phyloP scores from a whole-genome alignment of 2,113 vertebrate genomes.

The Sinocyclocheilus rhinocerous region DNA sequence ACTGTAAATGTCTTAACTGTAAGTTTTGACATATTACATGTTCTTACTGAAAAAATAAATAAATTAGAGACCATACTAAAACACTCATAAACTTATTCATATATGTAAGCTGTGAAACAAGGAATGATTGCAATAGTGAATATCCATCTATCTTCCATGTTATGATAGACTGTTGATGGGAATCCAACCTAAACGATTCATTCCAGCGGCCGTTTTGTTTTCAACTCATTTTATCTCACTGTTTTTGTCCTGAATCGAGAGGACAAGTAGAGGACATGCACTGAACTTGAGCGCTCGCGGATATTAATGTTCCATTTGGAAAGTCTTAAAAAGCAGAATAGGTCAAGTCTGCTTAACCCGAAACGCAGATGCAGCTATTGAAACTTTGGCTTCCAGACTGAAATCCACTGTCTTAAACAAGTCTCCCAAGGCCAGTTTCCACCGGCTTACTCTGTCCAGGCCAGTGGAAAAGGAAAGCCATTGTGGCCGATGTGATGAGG shows the following conservation, averaged over 20 bases:
- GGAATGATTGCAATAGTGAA: not conserved
- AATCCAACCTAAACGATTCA: not conserved
- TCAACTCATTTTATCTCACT: not conserved
- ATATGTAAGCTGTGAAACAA: not conserved
- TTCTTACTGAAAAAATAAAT: no score
- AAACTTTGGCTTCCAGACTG: conserved; percentile 43
- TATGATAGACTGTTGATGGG: not conserved
- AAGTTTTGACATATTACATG: no score
- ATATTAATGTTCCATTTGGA: conserved; percentile 59
- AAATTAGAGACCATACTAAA: not conserved
- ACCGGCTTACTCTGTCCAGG: conserved; percentile 35
- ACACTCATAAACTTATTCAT: not conserved
- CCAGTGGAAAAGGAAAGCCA: conserved; percentile 48
- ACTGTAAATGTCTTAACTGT: no score
- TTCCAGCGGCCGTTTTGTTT: not conserved
- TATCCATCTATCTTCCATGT: not conserved
- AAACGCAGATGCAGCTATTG: conserved; percentile 50
- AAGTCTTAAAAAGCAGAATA: conserved; percentile 53
- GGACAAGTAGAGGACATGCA: not conserved
- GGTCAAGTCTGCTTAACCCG: conserved; percentile 31
- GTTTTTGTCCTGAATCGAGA: not conserved
- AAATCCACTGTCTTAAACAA: conserved; percentile 48
- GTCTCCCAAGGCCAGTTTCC: conserved; percentile 51
- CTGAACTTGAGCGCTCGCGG: not conserved
- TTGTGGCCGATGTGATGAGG: conserved; percentile 30